Base-by-base conservation (phyloP, 2,113 vertebrate species). In the Orcinus orca region DNA sequence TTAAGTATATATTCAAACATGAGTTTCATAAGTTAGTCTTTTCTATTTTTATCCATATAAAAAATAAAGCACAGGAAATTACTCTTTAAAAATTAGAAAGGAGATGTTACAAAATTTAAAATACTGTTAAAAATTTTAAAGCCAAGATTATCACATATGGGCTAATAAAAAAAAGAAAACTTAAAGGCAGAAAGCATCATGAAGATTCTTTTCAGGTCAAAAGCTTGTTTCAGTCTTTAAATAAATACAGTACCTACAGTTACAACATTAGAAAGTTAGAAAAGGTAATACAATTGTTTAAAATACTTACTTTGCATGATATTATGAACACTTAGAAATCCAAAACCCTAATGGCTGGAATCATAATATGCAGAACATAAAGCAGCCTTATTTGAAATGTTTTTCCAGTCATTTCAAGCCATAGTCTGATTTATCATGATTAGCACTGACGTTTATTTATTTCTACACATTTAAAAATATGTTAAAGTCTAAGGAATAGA, bases 331-430 rank as follows among this genome's bases (percentile, higher is more conserved):
- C 94, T 98, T 98, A 98, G 97, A 99, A 98, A 99, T 98, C 96
- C 98, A 98, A 97, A 98, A 90, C 88, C 85, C 96, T 95, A 97
- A 96, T 21, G 83, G 68, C 95, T 93, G 97, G 93, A 98, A 63
- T 97, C 62, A 97, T 89, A 97, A 95, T 98, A 98, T 76, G 96
- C 98, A 98, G 98, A 96, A 93, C 65, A 97, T 88, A 98, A 98
- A 98, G 98, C 98, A 98, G 98, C 70, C 93, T 96, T 90, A 97
- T 97, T 95, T 71, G 73, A 98, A 98, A 98, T 77, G 97, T 67
- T 96, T 97, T 98, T 98, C 97, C 97, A 97, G 95, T 98, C 23
- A 98, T 97, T 98, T 98, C 98, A 99, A 99, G 98, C 98, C 98
- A 99, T 98, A 98, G 81, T 95, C 29, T 92, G 93, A 97, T 71